A percentile compares a stretch with the other conserved stretches of the same genome.
phyloP scores from a whole-genome alignment of 2,888 invertebrate species.

The Rhodophaea formosa region DNA sequence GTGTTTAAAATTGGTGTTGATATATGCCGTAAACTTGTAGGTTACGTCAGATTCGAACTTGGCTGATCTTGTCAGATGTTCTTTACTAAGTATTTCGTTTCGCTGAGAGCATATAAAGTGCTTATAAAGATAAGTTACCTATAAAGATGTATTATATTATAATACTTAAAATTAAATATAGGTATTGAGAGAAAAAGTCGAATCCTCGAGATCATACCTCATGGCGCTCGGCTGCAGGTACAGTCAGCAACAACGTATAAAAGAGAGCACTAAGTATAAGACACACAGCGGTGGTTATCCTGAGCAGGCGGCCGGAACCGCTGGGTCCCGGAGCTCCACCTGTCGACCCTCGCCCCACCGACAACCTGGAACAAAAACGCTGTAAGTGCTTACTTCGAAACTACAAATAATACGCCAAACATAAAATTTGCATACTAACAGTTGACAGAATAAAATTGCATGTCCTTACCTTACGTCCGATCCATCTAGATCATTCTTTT shows the following conservation, averaged over 20 bases:
- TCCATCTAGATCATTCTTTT: too few species aligned
- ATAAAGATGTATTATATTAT: too few species aligned
- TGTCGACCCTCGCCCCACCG: conserved; percentile 74
- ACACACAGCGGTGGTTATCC: conserved; percentile 85
- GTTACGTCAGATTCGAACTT: neutral
- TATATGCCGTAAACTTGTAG: neutral
- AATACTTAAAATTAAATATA: too few species aligned
- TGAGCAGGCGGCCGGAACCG: conserved; percentile 83
- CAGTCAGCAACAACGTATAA: conserved; percentile 84
- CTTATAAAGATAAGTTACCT: too few species aligned
- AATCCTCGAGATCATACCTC: conserved; percentile 53
- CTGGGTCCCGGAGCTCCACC: conserved; percentile 70
- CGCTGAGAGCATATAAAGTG: neutral
- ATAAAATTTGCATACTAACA: too few species aligned
- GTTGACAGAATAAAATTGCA: too few species aligned
- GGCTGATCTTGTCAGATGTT: neutral
- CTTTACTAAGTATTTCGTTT: too few species aligned
- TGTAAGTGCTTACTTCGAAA: neutral
- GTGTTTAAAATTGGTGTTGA: neutral
- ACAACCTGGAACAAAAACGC: conserved; percentile 47
- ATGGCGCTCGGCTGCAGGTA: conserved; percentile 84
- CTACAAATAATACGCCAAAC: neutral
- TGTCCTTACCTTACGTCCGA: too few species aligned
- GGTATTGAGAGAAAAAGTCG: too few species aligned
- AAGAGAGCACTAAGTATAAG: conserved; percentile 85